These are phyloP conservation scores for Cossypha dichroa DNA, from an alignment of 2,797 vertebrate species.

Conservation along the genomic window DNA sequence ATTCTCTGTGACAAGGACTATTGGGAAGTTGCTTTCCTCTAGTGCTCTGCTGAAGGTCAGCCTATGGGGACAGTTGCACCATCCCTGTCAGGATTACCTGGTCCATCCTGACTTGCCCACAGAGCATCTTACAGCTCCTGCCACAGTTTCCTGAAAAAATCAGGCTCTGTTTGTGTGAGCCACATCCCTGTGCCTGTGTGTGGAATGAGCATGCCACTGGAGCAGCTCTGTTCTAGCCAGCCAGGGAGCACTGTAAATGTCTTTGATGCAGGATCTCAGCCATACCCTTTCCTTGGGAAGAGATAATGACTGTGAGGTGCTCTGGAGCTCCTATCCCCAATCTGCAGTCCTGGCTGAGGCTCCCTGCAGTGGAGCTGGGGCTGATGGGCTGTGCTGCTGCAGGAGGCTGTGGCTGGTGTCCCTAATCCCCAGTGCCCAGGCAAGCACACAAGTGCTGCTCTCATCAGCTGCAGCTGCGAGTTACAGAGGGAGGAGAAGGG, in stretches of 20 bases:
- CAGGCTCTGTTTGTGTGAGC: accelerated
- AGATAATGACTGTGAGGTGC: not conserved
- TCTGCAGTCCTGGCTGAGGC: not conserved
- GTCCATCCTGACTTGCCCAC: not conserved
- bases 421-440: not conserved
- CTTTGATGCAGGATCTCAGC: not conserved
- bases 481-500: not conserved
- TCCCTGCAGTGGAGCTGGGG: not conserved
- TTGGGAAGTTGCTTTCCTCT: not conserved
- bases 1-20: not conserved
- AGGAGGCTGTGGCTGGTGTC: not conserved
- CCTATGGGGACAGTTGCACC: not conserved
- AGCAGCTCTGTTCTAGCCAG: not conserved
- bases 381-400: not conserved
- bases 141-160: not conserved
- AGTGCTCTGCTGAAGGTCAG: not conserved
- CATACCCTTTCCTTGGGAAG: not conserved
- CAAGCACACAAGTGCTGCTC: not conserved
- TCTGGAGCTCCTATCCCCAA: not conserved
- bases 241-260: not conserved
- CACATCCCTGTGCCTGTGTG: accelerated
- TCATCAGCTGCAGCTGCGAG: not conserved
- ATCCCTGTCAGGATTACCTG: not conserved
- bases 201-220: not conserved
- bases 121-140: not conserved